Base-by-base conservation (phyloP, 2,797 vertebrate species). In the Scleropages formosus region DNA sequence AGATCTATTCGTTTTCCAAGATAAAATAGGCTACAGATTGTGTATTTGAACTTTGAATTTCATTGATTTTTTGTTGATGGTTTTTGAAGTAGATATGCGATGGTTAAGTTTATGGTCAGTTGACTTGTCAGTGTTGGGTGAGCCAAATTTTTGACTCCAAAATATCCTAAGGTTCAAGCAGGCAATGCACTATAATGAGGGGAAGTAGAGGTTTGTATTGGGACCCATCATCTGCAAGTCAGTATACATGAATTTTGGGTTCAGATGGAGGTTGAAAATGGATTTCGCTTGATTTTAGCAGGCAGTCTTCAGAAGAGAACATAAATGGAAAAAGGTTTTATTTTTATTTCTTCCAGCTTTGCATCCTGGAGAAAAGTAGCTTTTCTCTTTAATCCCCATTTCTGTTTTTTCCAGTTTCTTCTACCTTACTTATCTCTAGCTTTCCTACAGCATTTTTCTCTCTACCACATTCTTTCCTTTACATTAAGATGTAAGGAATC, bases 251-350 rank as follows among this genome's bases (percentile, higher is more conserved):
- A 7, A 51, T 69, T 53, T 69, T 9, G 53, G 47, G 18, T n/a
- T 49, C 18, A 22, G 49, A 70, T 8, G 27, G 47, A 3, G 68
- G 47, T 56, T 53, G 49, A n/a, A 49, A 24, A 24, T 70, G 20
- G 68, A 18, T 56, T 70, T 7, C 70, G n/a, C n/a, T 15, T 8
- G 15, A 20, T 24, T 20, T 53, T 27, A 51, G 49, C 53, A 9
- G 22, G 70, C 46, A 27, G 68, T 26, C 24, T 68, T 46, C 11
- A 11, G 49, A 51, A 49, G 12, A 56, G 11, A 49, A 24, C 24
- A 27, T 70, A 51, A 70, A 53, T 53, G 26, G 68, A 56, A 70
- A 70, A 22, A n/a, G 20, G 26, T 27, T 70, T 24, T 8, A 27
- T 26, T 56, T 53, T 18, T 51, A 70, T 51, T 56, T 16, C 39